Conservation (phyloP, 30 jellyfish, hydroid and myxozoan genomes). For the Calvadosia cruxmelitensis region DNA sequence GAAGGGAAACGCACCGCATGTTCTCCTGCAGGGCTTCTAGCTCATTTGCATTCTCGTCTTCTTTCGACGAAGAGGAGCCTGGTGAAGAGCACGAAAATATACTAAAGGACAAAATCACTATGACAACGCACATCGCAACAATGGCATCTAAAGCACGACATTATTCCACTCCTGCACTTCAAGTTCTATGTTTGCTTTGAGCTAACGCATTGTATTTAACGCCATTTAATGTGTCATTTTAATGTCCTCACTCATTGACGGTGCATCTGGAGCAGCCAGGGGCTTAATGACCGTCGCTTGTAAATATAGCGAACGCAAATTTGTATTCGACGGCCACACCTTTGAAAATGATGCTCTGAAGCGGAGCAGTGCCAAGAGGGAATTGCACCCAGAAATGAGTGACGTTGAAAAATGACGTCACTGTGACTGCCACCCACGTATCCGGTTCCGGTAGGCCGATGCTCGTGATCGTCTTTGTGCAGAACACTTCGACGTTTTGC, state of each 20-base stretch:
- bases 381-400: constrained; percentile 74
- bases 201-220: too few species aligned
- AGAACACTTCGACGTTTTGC: constrained; percentile 30
- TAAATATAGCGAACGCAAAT: too few species aligned
- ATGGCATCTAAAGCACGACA: background rate
- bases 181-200: background rate
- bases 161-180: background rate
- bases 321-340: too few species aligned
- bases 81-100: too few species aligned
- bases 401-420: constrained; percentile 51
- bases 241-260: too few species aligned
- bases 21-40: constrained; percentile 26
- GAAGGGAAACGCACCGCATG: constrained; percentile 39
- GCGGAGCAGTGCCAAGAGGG: constrained; percentile 54
- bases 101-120: too few species aligned
- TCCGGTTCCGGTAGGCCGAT: constrained; percentile 48
- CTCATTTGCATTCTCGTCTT: constrained; percentile 26
- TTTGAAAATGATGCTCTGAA: constrained; percentile 15
- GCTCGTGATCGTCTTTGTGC: constrained; percentile 14
- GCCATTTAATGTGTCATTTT: too few species aligned
- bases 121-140: too few species aligned
- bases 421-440: constrained; percentile 52
- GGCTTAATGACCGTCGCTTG: too few species aligned
- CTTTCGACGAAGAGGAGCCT: too few species aligned
- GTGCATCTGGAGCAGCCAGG: too few species aligned